phyloP scores from a whole-genome alignment of 2,113 vertebrate genomes.

The Coreoperca whiteheadi region DNA sequence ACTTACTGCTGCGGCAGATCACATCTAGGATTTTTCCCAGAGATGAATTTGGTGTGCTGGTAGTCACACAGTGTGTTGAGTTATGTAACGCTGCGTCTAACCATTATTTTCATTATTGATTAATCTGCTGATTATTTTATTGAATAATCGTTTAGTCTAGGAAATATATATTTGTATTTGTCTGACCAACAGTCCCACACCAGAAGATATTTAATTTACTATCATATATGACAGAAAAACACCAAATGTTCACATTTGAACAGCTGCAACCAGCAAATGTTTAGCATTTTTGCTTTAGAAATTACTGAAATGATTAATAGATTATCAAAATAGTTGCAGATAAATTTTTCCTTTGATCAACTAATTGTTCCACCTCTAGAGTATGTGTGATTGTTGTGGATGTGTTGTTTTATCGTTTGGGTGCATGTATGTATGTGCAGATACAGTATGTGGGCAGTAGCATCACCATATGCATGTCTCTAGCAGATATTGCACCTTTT shows the following conservation, averaged over 20 bases:
- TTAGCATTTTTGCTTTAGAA: neutral
- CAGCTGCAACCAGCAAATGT: neutral
- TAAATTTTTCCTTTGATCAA: neutral
- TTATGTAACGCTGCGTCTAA: conserved; percentile 4
- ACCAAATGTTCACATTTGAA: neutral
- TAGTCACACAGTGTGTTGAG: neutral
- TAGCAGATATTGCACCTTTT: conserved; percentile 17
- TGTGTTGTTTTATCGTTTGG: neutral
- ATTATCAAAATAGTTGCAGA: neutral
- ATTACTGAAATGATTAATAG: neutral
- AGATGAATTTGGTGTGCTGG: neutral
- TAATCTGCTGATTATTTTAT: neutral
- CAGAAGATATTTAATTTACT: neutral
- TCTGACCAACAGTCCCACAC: neutral
- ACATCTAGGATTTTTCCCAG: conserved; percentile 15
- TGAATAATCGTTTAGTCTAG: neutral
- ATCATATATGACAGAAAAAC: neutral
- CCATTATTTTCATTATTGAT: neutral
- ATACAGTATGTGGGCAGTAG: conserved; percentile 17
- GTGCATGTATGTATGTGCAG: neutral
- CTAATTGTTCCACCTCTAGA: neutral
- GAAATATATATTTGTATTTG: neutral
- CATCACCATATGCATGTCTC: conserved; percentile 40
- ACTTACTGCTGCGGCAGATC: conserved; percentile 28
- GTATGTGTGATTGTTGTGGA: neutral